Percentiles rank a stretch among this genome's conserved stretches.
Evolutionary conservation across 2,797 vertebrate species (phyloP).

Genomic region (Choloepus didactylus): DNA sequence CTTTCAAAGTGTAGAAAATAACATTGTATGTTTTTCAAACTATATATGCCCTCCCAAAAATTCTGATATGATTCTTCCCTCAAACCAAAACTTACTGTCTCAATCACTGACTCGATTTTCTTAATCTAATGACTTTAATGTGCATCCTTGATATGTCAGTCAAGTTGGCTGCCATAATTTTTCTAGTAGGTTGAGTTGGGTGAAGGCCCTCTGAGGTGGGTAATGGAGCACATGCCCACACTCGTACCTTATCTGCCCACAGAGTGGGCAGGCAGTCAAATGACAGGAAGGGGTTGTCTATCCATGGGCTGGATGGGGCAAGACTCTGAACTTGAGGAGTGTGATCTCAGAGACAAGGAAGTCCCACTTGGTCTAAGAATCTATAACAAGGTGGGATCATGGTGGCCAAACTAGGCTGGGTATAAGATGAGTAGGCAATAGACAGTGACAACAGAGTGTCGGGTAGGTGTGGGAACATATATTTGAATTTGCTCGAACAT

Average conservation of each 20-base stretch:
- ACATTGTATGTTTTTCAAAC: neutral
- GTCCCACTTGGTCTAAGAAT: neutral
- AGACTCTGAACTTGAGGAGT: neutral
- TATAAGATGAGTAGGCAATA: neutral
- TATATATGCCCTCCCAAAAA: neutral
- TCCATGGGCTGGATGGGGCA: neutral
- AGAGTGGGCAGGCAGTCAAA: neutral
- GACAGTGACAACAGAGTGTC: neutral
- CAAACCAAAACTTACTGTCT: neutral
- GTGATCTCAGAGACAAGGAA: neutral
- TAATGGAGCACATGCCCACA: neutral
- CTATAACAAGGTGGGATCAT: neutral
- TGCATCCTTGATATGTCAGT: neutral
- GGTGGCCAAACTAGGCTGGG: neutral
- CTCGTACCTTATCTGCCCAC: neutral
- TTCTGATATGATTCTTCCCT: neutral
- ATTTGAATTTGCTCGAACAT: neutral
- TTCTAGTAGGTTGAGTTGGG: neutral
- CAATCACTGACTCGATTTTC: neutral
- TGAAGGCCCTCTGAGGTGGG: neutral
- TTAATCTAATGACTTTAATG: neutral
- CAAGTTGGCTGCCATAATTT: neutral
- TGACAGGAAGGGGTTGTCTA: neutral
- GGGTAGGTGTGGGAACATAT: neutral
- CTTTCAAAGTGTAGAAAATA: neutral